Conservation (phyloP, 2,113 vertebrate species). For the Myxocyprinus asiaticus region DNA sequence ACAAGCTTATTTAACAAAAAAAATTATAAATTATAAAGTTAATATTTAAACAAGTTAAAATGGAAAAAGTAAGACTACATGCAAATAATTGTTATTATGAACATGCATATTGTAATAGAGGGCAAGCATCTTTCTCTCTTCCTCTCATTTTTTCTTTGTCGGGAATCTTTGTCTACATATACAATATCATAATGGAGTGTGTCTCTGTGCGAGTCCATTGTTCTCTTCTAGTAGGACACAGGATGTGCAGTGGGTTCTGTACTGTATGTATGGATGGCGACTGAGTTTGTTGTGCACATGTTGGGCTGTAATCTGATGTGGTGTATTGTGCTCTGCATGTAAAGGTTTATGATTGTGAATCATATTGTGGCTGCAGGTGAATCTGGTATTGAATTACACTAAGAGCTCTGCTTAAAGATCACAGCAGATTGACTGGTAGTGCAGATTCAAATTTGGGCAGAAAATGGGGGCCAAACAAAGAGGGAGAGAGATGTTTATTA, state of each 20-base stretch:
- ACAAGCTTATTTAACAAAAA: too few relatives aligned
- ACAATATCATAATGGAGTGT: neutral
- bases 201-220: neutral
- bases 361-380: neutral
- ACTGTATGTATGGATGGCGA: constrained; percentile 2
- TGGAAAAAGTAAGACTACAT: neutral
- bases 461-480: neutral
- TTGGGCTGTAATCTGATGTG: constrained; percentile 15
- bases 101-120: neutral
- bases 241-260: neutral
- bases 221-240: neutral
- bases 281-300: constrained; percentile 21
- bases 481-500: too few relatives aligned
- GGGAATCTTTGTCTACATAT: neutral
- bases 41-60: neutral
- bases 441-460: neutral
- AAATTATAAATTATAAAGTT: too few relatives aligned
- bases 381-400: neutral
- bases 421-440: constrained; percentile 7
- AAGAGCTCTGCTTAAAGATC: neutral
- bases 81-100: neutral
- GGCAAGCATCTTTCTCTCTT: neutral
- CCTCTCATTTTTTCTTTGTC: neutral
- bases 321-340: constrained; percentile 15
- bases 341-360: constrained; percentile 24